A percentile compares a stretch with the other conserved stretches of the same genome.
phyloP scores from a whole-genome alignment of 2,797 vertebrate genomes.

The Sebastes hubbsi region DNA sequence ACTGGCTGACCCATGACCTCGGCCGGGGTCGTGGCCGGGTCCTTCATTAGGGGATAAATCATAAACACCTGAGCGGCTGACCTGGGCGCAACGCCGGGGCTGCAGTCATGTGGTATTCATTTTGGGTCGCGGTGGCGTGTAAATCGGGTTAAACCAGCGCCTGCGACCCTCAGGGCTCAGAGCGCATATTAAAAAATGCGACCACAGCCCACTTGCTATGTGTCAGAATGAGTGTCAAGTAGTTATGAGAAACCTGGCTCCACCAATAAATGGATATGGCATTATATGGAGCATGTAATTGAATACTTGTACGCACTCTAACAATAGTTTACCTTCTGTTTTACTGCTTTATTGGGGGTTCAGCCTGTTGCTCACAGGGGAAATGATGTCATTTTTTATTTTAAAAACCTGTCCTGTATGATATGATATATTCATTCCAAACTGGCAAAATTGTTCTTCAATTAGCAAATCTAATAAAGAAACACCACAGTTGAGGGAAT shows the following conservation, averaged over 20 bases:
- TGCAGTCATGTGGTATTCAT: constrained; percentile 78
- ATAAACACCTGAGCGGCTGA: constrained; percentile 80
- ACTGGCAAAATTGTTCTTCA: not conserved
- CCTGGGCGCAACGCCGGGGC: constrained; percentile 59
- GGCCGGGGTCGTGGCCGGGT: constrained; percentile 69
- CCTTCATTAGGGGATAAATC: constrained; percentile 81
- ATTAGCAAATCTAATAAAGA: not conserved
- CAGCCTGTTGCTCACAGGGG: not conserved
- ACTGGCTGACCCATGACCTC: constrained; percentile 73
- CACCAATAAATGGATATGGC: constrained; percentile 32
- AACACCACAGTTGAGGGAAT: not conserved
- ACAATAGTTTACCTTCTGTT: constrained; percentile 30
- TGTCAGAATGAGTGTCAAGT: constrained; percentile 44
- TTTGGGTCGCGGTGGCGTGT: constrained; percentile 69
- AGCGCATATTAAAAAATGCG: constrained; percentile 76
- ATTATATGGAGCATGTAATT: constrained; percentile 57
- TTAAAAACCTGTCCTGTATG: not conserved
- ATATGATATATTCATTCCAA: not conserved
- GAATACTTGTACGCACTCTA: constrained; percentile 42
- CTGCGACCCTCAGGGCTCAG: constrained; percentile 72
- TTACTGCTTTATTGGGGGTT: constrained; percentile 17
- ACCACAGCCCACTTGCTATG: constrained; percentile 63
- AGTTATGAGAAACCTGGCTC: constrained; percentile 43
- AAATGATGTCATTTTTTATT: not conserved
- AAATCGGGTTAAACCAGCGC: constrained; percentile 82